These are phyloP conservation scores for Stictonetta naevosa DNA, from an alignment of 2,113 vertebrate species.

Conservation along the genomic window DNA sequence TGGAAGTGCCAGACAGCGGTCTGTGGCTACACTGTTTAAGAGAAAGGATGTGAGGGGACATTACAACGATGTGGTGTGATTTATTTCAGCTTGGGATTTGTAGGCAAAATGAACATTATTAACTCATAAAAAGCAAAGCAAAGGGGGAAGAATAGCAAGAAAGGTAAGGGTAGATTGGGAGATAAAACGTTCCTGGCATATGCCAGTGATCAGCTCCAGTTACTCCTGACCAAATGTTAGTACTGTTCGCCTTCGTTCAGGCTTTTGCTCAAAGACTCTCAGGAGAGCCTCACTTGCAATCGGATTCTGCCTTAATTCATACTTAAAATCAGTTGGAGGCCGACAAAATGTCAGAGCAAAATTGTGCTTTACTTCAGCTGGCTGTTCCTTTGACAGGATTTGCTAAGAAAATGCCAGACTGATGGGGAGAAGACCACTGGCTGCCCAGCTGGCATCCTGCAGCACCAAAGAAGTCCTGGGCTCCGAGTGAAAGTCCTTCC, in stretches of 20 bases:
- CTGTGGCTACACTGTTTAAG: fast-evolving
- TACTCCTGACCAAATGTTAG: fast-evolving
- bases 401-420: neutral
- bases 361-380: neutral
- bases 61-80: neutral
- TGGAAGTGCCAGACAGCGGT: neutral
- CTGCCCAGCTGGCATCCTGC: neutral
- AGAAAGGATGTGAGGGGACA: neutral
- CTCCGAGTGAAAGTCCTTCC: neutral
- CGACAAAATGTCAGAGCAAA: neutral
- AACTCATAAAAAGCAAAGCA: neutral
- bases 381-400: neutral
- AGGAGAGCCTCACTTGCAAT: neutral
- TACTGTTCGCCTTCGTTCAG: neutral
- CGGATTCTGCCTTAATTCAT: neutral
- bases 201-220: neutral
- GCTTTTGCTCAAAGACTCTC: neutral
- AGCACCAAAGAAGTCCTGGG: neutral
- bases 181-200: neutral
- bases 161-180: neutral
- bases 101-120: fast-evolving
- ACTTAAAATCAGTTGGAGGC: neutral
- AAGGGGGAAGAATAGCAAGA: neutral
- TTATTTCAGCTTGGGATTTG: neutral
- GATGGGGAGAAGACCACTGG: neutral